Percentiles rank a stretch among this genome's conserved stretches.
phyloP scores from a whole-genome alignment of 2,797 vertebrate genomes.

The Danio tinwini region DNA sequence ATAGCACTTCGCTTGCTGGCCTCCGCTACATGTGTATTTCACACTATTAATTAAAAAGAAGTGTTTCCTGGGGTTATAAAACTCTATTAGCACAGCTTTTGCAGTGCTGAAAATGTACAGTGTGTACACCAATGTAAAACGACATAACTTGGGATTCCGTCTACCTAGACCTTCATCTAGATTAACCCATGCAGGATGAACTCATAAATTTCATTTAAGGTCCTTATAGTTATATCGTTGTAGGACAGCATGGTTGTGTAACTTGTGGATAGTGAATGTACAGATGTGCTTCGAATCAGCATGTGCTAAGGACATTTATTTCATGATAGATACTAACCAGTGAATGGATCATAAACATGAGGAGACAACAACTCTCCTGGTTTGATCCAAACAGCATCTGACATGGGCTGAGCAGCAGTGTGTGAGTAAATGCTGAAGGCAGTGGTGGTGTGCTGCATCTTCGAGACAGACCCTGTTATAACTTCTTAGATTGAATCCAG shows the following conservation, averaged over 20 bases:
- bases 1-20: no score
- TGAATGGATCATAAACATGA: neutral
- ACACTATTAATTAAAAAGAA: no score
- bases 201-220: no score
- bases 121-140: no score
- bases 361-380: neutral
- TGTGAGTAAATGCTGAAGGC: constrained; percentile 23
- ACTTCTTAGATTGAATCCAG: constrained; percentile 74
- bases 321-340: constrained; percentile 7
- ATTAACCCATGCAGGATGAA: no score
- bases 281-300: constrained; percentile 6
- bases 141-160: no score
- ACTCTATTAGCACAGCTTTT: no score
- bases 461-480: constrained; percentile 53
- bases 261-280: constrained; percentile 5
- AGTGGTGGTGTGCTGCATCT: constrained; percentile 19
- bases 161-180: no score
- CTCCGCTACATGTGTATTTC: no score
- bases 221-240: neutral
- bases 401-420: neutral
- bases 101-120: no score
- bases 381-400: constrained; percentile 9
- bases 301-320: neutral
- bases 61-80: no score
- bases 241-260: constrained; percentile 1